These are phyloP conservation scores for Epinotia nisella DNA, from an alignment of 2,888 invertebrate genomes.

Conservation along the genomic window DNA sequence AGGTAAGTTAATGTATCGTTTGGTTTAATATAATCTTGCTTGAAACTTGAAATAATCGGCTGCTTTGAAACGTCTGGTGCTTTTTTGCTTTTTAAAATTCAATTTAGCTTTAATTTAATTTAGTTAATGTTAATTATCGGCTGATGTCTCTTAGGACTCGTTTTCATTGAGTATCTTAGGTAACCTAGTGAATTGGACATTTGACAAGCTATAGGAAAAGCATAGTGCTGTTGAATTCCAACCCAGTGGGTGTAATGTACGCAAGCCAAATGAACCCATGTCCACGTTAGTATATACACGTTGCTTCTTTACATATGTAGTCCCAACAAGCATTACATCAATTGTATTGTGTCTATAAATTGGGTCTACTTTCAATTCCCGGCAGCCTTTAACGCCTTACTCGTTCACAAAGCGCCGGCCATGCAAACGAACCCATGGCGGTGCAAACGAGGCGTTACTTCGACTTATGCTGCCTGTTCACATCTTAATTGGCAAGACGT, in stretches of 20 bases:
- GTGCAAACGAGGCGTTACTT: slow-evolving; percentile 32
- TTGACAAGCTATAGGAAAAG: too few relatives aligned
- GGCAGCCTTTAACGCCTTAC: slow-evolving; percentile 29
- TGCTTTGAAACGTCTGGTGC: too few relatives aligned
- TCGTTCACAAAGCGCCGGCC: slow-evolving; percentile 34
- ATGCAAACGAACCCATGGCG: slow-evolving; percentile 25
- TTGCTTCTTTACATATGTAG: background rate
- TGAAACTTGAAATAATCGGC: too few relatives aligned
- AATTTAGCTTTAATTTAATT: too few relatives aligned
- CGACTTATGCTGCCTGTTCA: slow-evolving; percentile 9
- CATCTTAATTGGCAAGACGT: slow-evolving; percentile 31
- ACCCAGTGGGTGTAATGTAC: too few relatives aligned
- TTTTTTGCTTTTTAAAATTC: too few relatives aligned
- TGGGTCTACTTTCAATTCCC: slow-evolving; percentile 12
- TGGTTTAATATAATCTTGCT: background rate
- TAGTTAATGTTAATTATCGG: too few relatives aligned
- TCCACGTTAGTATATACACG: background rate
- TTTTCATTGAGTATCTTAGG: too few relatives aligned
- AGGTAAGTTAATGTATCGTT: background rate
- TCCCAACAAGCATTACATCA: slow-evolving; percentile 5
- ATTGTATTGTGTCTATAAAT: slow-evolving; percentile 27
- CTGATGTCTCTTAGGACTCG: too few relatives aligned
- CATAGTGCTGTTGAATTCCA: background rate
- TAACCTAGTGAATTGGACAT: too few relatives aligned
- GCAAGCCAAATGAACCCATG: background rate